These are phyloP conservation scores for Tretioscincus oriximinensis DNA, from an alignment of 2,113 vertebrate species.

Conservation along the genomic window DNA sequence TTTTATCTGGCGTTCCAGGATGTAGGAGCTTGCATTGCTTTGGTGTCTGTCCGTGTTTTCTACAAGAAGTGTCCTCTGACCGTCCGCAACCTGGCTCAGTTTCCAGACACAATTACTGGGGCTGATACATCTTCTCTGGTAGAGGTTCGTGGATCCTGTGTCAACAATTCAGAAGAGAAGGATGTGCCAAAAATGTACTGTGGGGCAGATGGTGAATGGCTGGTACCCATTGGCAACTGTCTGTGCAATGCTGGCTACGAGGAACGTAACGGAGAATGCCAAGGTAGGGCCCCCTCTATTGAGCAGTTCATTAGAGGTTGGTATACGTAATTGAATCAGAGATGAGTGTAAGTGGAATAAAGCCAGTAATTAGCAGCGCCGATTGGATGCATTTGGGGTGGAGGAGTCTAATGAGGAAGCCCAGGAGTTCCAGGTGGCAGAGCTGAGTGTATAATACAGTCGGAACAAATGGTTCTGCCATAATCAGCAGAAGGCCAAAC, in stretches of 20 bases:
- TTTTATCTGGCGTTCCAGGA: slow-evolving; percentile 99
- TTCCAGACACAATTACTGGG: slow-evolving; percentile 95
- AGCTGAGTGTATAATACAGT: slow-evolving; percentile 61
- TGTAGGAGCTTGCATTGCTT: slow-evolving; percentile 94
- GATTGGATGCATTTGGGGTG: slow-evolving; percentile 74
- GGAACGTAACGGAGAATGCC: slow-evolving; percentile 89
- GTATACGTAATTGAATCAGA: slow-evolving; percentile 75
- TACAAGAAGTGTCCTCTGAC: slow-evolving; percentile 95
- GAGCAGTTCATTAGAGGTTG: slow-evolving; percentile 67
- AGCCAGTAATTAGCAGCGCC: slow-evolving; percentile 82
- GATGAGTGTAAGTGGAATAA: slow-evolving; percentile 79
- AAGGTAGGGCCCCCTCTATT: slow-evolving; percentile 82
- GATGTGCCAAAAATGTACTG: slow-evolving; percentile 99
- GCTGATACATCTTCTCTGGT: slow-evolving; percentile 95
- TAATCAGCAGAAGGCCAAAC: slow-evolving; percentile 65
- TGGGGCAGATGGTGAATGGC: slow-evolving; percentile 96
- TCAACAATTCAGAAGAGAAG: slow-evolving; percentile 96
- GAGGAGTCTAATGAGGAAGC: slow-evolving; percentile 73
- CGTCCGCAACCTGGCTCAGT: slow-evolving; percentile 92
- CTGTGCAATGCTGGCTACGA: slow-evolving; percentile 94
- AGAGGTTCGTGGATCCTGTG: slow-evolving; percentile 95
- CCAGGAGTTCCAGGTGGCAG: slow-evolving; percentile 75
- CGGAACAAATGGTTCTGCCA: slow-evolving; percentile 57
- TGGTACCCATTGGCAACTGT: slow-evolving; percentile 98
- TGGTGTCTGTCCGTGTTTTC: slow-evolving; percentile 95